Evolutionary conservation across 2,113 vertebrate genomes (phyloP).

Genomic region (Odocoileus hemionus): DNA sequence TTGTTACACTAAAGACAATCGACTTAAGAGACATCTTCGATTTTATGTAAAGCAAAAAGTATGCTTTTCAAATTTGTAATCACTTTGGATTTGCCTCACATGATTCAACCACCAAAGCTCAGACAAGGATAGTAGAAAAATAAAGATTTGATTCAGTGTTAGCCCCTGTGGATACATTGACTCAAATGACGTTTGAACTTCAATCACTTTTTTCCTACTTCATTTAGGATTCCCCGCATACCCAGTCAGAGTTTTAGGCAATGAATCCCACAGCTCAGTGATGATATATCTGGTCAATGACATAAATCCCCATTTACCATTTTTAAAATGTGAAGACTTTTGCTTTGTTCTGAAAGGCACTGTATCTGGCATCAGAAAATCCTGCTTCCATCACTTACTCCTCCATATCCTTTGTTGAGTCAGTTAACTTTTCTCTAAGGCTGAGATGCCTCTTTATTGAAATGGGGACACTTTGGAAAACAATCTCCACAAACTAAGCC

Average conservation of each 20-base stretch:
- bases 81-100: neutral
- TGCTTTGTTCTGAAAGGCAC: neutral
- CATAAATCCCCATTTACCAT: neutral
- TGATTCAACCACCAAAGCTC: neutral
- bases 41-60: neutral
- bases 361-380: neutral
- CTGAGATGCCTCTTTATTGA: neutral
- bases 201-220: neutral
- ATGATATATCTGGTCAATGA: neutral
- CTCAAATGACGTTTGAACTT: neutral
- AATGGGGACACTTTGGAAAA: neutral
- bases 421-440: neutral
- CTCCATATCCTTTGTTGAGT: neutral
- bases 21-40: neutral
- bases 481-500: neutral
- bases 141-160: rapidly evolving
- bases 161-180: rapidly evolving
- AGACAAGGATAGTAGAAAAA: neutral
- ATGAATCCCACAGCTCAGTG: neutral
- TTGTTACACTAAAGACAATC: neutral
- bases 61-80: neutral
- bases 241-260: neutral
- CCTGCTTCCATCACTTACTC: neutral
- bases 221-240: neutral
- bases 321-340: neutral